These are phyloP conservation scores for Eupithecia subfuscata DNA, from an alignment of 2,888 invertebrate species.

Conservation along the genomic window DNA sequence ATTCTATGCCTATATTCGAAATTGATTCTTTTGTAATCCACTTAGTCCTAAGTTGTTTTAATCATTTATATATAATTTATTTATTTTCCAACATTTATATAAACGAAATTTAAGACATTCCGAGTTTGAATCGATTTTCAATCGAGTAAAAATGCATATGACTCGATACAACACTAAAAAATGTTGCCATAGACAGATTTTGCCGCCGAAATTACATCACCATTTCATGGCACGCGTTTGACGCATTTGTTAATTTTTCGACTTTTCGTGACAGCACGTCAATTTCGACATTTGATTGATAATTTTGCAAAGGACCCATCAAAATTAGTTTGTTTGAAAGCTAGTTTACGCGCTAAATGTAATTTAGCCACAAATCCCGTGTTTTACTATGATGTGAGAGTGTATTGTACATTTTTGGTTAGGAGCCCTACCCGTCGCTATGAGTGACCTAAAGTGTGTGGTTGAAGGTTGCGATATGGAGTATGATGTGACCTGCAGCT, in stretches of 20 bases:
- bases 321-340: conserved; percentile 83
- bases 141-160: neutral
- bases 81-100: neutral
- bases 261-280: conserved; percentile 84
- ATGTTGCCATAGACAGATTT: conserved; percentile 65
- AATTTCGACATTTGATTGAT: conserved; percentile 85
- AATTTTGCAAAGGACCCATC: conserved; percentile 82
- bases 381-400: conserved; percentile 74
- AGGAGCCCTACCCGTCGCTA: conserved; percentile 61
- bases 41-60: too few relatives aligned
- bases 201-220: conserved; percentile 75
- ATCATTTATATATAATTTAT: too few relatives aligned
- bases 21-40: too few relatives aligned
- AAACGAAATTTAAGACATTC: neutral
- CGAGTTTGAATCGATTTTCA: conserved; percentile 1
- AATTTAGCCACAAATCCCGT: conserved; percentile 67
- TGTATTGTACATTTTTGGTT: conserved; percentile 70
- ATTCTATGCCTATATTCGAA: too few relatives aligned
- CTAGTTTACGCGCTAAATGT: conserved; percentile 81
- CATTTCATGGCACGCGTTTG: conserved; percentile 79
- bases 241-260: conserved; percentile 76
- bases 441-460: conserved; percentile 78
- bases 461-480: conserved; percentile 81
- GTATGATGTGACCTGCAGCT: conserved; percentile 82
- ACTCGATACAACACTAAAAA: conserved; percentile 30